A percentile compares a stretch with the other conserved stretches of the same genome.
These are phyloP conservation scores for Cinara cedri DNA, from an alignment of 2,888 invertebrate genomes.

Conservation along the genomic window DNA sequence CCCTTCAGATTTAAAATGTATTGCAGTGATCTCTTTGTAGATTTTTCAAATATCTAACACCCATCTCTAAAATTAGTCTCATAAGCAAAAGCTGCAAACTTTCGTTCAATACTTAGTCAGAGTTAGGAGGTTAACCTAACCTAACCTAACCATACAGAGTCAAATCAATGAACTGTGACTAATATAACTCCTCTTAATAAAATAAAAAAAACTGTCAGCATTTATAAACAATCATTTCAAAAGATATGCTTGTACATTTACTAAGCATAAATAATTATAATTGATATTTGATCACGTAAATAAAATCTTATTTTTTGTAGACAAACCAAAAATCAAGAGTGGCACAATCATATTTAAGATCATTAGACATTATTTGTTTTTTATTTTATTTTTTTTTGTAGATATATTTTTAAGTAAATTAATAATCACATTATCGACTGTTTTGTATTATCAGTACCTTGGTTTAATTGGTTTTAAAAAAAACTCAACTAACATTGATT, in stretches of 20 bases:
- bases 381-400: no score
- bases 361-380: not conserved
- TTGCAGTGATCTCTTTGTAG: no score
- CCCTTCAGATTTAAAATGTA: no score
- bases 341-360: conserved; percentile 6
- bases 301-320: conserved; percentile 4
- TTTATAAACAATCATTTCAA: not conserved
- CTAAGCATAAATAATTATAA: conserved; percentile 13
- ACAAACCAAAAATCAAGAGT: conserved; percentile 17
- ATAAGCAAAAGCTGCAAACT: not conserved
- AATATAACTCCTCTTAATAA: not conserved
- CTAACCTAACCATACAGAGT: no score
- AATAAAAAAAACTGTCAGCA: not conserved
- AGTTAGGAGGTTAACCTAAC: no score
- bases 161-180: conserved; percentile 2
- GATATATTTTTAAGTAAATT: not conserved
- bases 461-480: no score
- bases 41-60: no score
- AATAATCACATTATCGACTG: no score
- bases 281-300: not conserved
- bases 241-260: not conserved
- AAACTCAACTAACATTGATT: no score
- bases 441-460: no score
- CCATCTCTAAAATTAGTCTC: no score
- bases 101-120: not conserved